A percentile compares a stretch with the other conserved stretches of the same genome.
Evolutionary conservation across 2,888 invertebrate genomes (phyloP).

Genomic region (Lycaena phlaeas): DNA sequence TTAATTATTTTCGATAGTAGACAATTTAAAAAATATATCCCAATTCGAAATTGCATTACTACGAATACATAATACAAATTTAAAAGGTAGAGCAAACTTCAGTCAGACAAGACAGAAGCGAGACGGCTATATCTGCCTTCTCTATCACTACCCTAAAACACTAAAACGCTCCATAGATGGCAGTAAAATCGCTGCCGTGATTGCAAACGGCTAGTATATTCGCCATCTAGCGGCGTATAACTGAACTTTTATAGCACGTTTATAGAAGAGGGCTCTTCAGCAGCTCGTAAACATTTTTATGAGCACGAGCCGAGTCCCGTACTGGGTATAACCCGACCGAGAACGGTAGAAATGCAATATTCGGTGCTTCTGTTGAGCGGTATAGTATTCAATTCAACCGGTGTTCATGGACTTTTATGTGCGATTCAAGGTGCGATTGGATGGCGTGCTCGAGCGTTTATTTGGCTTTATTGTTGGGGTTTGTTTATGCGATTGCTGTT

Average conservation of each 20-base stretch:
- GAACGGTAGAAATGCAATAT: conserved; percentile 62
- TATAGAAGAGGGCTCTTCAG: conserved; percentile 72
- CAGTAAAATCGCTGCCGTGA: conserved; percentile 65
- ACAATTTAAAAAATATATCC: too few relatives aligned
- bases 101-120: conserved; percentile 31
- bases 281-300: conserved; percentile 73
- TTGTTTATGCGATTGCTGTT: conserved; percentile 73
- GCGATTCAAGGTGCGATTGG: conserved; percentile 73
- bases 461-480: conserved; percentile 73
- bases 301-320: conserved; percentile 65
- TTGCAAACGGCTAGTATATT: conserved; percentile 65
- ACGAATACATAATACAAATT: too few relatives aligned
- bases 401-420: conserved; percentile 70
- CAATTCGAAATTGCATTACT: too few relatives aligned
- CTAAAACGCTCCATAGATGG: conserved; percentile 71
- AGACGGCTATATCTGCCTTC: conserved; percentile 25
- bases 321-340: conserved; percentile 66
- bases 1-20: too few relatives aligned
- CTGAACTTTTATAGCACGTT: conserved; percentile 71
- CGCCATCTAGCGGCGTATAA: conserved; percentile 69
- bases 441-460: conserved; percentile 72
- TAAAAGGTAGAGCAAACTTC: conserved; percentile 31
- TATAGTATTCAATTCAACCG: conserved; percentile 66
- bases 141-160: conserved; percentile 43
- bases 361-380: conserved; percentile 61